Conservation (phyloP, 30 jellyfish, hydroid and myxozoan genomes). For the Hydractinia echinata region DNA sequence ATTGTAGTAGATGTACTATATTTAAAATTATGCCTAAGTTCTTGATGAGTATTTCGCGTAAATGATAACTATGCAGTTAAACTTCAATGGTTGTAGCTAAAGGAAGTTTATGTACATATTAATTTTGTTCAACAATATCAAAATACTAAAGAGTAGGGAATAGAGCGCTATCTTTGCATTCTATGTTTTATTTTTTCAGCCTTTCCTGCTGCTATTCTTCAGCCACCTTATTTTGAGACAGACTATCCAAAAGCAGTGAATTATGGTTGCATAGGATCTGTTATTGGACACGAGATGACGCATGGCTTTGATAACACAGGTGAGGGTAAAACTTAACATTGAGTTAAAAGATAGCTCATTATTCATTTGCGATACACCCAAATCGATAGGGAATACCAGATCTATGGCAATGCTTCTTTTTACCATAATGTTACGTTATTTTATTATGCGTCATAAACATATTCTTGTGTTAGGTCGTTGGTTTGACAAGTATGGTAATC, state of each 20-base stretch:
- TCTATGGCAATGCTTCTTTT: too few species aligned
- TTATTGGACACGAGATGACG: slow-evolving; percentile 86
- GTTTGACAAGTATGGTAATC: slow-evolving; percentile 64
- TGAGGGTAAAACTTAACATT: background rate
- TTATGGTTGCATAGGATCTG: slow-evolving; percentile 88
- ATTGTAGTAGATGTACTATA: too few species aligned
- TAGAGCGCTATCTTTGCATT: background rate
- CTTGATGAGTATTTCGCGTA: too few species aligned
- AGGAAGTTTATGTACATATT: too few species aligned
- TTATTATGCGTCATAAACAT: background rate
- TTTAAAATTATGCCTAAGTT: too few species aligned
- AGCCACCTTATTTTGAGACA: slow-evolving; percentile 76
- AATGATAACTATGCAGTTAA: too few species aligned
- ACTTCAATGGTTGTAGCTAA: background rate
- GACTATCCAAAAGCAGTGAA: slow-evolving; percentile 78
- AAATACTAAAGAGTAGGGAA: too few species aligned
- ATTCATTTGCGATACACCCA: too few species aligned
- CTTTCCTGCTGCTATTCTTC: slow-evolving; percentile 95
- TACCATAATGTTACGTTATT: too few species aligned
- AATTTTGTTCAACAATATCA: too few species aligned
- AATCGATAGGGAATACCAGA: too few species aligned
- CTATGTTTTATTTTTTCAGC: slow-evolving; percentile 33
- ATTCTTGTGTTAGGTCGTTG: slow-evolving; percentile 43
- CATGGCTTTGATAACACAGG: slow-evolving; percentile 93
- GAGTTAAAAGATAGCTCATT: too few species aligned